A percentile compares a stretch with the other conserved stretches of the same genome.
These are phyloP conservation scores for Daubentonia madagascariensis DNA, from an alignment of 2,113 vertebrate genomes.

Conservation along the genomic window DNA sequence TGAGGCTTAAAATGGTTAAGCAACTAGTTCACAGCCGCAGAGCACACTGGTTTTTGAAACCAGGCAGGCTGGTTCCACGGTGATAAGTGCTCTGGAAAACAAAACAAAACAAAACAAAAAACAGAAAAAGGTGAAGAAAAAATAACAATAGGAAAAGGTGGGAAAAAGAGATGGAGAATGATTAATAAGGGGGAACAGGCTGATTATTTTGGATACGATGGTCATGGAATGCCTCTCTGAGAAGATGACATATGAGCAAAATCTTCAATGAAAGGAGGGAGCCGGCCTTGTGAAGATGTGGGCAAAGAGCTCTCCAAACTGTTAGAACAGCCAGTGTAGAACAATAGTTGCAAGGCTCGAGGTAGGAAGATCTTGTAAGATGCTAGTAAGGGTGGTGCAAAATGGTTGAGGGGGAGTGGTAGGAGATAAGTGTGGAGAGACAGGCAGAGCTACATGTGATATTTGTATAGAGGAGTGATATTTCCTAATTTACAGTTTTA, in stretches of 20 bases:
- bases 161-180: neutral
- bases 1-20: neutral
- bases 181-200: neutral
- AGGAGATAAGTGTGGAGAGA: neutral
- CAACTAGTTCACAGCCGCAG: neutral
- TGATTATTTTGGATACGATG: neutral
- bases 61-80: neutral
- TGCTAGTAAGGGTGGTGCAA: neutral
- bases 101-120: neutral
- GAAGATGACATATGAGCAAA: neutral
- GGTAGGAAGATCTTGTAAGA: neutral
- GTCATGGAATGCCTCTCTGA: neutral
- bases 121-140: neutral
- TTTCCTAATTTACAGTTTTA: neutral
- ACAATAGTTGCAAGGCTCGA: neutral
- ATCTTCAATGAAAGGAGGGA: neutral
- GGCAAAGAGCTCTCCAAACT: neutral
- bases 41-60: neutral
- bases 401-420: fast-evolving
- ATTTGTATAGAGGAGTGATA: neutral
- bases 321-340: neutral
- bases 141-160: neutral
- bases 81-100: neutral
- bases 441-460: neutral
- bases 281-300: neutral